Evolutionary conservation across 2,113 vertebrate species (phyloP).

Genomic region (Steatornis caripensis): DNA sequence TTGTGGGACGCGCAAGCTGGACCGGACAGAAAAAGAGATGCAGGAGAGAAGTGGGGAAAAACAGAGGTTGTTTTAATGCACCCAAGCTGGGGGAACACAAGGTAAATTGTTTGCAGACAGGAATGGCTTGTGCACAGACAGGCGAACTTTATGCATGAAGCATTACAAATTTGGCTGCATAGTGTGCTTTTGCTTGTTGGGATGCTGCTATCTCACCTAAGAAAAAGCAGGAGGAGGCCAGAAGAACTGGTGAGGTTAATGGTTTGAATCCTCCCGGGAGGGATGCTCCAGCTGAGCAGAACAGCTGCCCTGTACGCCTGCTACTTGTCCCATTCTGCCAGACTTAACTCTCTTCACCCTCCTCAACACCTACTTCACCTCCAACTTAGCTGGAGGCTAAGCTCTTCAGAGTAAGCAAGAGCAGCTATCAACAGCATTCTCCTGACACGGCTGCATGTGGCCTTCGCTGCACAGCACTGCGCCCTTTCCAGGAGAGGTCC

Average conservation of each 20-base stretch:
- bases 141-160: neutral
- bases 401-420: neutral
- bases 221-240: neutral
- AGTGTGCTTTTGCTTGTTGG: neutral
- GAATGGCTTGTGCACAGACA: neutral
- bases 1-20: neutral
- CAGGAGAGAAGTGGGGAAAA: neutral
- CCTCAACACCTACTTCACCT: neutral
- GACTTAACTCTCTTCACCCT: neutral
- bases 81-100: neutral
- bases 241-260: neutral
- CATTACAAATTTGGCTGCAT: neutral
- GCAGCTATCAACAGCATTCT: neutral
- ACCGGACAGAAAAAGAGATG: neutral
- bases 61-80: neutral
- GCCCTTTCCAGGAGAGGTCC: neutral
- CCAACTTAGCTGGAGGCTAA: neutral
- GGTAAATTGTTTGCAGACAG: neutral
- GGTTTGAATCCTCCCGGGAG: neutral
- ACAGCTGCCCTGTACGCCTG: rapidly evolving
- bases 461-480: rapidly evolving
- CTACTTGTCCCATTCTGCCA: rapidly evolving
- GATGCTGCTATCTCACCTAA: neutral
- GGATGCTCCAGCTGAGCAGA: rapidly evolving
- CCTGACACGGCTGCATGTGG: neutral